These are phyloP conservation scores for Mongoloraphidia duomilia DNA, from an alignment of 2,888 invertebrate species.

Conservation along the genomic window DNA sequence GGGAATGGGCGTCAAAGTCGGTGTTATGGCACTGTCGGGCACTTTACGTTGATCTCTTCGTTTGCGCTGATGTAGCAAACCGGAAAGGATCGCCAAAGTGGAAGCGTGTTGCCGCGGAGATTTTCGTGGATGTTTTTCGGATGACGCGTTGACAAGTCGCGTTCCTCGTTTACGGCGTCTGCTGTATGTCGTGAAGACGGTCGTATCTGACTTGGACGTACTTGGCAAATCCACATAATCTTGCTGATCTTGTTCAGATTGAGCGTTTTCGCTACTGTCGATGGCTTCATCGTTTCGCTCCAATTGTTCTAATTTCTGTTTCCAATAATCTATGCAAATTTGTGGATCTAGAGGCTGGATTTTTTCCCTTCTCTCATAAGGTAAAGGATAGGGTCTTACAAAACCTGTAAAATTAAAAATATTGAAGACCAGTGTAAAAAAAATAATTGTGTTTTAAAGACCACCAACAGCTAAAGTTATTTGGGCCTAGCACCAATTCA, in stretches of 20 bases:
- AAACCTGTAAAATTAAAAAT: slow-evolving; percentile 32
- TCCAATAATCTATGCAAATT: slow-evolving; percentile 26
- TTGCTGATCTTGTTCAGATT: slow-evolving; percentile 10
- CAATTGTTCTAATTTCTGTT: background rate
- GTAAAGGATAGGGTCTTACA: slow-evolving; percentile 50
- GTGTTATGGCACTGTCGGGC: slow-evolving; percentile 1
- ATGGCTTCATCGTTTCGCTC: slow-evolving; percentile 13
- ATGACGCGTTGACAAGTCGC: slow-evolving; percentile 29
- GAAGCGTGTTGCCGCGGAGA: slow-evolving; percentile 81
- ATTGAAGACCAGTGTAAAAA: slow-evolving; percentile 6
- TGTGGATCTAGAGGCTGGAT: slow-evolving; percentile 45
- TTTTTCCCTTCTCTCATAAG: slow-evolving; percentile 54
- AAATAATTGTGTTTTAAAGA: background rate
- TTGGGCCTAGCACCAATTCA: too few relatives aligned
- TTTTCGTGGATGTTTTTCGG: slow-evolving; percentile 53
- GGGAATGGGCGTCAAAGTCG: background rate
- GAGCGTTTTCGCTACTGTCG: slow-evolving; percentile 14
- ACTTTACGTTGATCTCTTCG: slow-evolving; percentile 19
- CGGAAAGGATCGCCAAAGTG: slow-evolving; percentile 66
- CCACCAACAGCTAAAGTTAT: too few relatives aligned
- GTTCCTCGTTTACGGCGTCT: slow-evolving; percentile 21
- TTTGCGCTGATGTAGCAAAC: slow-evolving; percentile 41
- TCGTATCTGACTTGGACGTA: too few relatives aligned
- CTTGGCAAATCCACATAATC: background rate
- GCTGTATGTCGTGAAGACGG: background rate